A percentile compares a stretch with the other conserved stretches of the same genome.
Evolutionary conservation across 2,888 invertebrate species (phyloP).

Genomic region (Catocala sponsa): DNA sequence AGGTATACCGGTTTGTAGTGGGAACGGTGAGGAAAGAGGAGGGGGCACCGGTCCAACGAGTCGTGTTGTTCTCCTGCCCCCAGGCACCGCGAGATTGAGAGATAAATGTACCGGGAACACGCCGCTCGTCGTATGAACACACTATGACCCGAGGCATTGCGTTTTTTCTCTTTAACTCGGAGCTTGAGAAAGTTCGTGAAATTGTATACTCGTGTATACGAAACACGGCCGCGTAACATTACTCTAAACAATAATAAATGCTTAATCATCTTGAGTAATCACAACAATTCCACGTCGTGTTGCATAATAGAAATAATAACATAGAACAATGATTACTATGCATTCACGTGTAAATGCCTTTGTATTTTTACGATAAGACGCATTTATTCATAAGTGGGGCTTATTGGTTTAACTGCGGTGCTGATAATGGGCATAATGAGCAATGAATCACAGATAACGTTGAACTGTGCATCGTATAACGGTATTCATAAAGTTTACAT

Average conservation of each 20-base stretch:
- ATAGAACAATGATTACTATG: slow-evolving; percentile 43
- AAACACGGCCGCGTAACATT: slow-evolving; percentile 40
- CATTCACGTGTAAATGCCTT: slow-evolving; percentile 27
- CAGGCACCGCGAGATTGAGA: slow-evolving; percentile 67
- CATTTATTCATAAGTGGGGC: slow-evolving; percentile 15
- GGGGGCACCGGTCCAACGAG: slow-evolving; percentile 59
- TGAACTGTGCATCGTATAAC: neutral
- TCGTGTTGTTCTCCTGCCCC: slow-evolving; percentile 72
- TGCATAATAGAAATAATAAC: slow-evolving; percentile 40
- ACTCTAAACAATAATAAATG: slow-evolving; percentile 52
- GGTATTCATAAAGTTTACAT: slow-evolving; percentile 2
- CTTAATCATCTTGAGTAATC: slow-evolving; percentile 53
- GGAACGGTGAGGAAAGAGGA: slow-evolving; percentile 35
- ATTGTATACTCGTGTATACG: slow-evolving; percentile 51
- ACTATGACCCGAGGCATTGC: slow-evolving; percentile 35
- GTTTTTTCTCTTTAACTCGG: slow-evolving; percentile 26
- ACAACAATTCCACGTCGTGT: slow-evolving; percentile 44
- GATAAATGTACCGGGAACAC: slow-evolving; percentile 71
- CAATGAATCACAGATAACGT: slow-evolving; percentile 18
- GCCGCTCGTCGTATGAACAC: slow-evolving; percentile 50
- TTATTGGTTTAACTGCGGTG: slow-evolving; percentile 10
- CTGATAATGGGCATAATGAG: slow-evolving; percentile 12
- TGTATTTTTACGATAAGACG: slow-evolving; percentile 31
- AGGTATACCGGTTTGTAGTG: slow-evolving; percentile 67
- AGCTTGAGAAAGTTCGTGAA: slow-evolving; percentile 65